Base-by-base conservation (phyloP, 1,140 invertebrate genomes). In the Leptopilina clavipes region DNA sequence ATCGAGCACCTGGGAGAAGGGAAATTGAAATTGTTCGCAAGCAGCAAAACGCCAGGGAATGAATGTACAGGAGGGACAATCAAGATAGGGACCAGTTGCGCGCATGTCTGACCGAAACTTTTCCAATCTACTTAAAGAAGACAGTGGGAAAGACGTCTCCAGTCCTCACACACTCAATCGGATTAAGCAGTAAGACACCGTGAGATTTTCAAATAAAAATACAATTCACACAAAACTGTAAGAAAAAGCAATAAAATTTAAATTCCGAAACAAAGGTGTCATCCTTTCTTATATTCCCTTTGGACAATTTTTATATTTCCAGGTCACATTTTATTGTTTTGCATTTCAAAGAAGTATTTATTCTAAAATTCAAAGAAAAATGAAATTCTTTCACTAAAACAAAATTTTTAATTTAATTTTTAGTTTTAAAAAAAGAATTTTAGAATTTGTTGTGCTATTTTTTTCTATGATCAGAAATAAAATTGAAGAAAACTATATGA, bases 51-150 rank as follows among this genome's bases (percentile, higher is more conserved):
- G 56, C 56, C 22, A 11, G 56, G 56, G 56, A 65, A 65, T 65
- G 22, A 31, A 65, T 65, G 56, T 65, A 65, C 56, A 31, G 1
- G 56, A 31, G 9, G 56, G 56, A 65, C 22, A 65, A 65, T 65
- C 22, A 65, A 65, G 56, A 31, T 65, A 31, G 9, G 25, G 56
- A 65, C 56, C 22, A 65, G 56, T 65, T 65, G 56, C 56, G 56
- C 56, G 56, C 56, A 65, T 65, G 56, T 65, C 56, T 65, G 56
- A 14, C 22, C 56, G 56, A 65, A 65, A 65, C 56, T 65, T 65
- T 31, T 31, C 14, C 56, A 65, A 65, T 65, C 56, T 65, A 65
- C 56, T 65, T 65, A 65, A 65, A 22, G 11, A 65, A 65, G 56
- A 14, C 19, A 65, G 56, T 65, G 22, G 56, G 22, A 65, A 65